Base-by-base conservation (phyloP, 2,888 invertebrate species). In the Rapana venosa region DNA sequence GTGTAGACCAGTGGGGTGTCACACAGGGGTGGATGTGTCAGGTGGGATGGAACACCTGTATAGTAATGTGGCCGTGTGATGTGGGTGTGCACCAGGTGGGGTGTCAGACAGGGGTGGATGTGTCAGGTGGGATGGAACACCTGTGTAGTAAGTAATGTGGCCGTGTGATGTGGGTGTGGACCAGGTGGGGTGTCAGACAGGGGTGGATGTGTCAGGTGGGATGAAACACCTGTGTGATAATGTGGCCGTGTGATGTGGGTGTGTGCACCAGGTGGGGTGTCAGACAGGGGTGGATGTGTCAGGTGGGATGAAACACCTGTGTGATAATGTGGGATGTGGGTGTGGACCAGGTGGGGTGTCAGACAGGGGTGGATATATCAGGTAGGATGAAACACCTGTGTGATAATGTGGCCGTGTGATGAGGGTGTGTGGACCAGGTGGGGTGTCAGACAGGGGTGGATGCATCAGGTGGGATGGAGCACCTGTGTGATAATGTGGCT, bases 161-260 rank as follows among this genome's bases (percentile, higher is more conserved):
- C 4, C 26, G 35, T 85, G 30, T 61, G 36, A n/a, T 35, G 35
- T 22, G 20, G 36, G 13, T 61, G 61, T 61, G 61, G 61, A 15
- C 13, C 92, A 94, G 94, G 92, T 93, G 70, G 92, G 92, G 0
- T 88, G 91, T n/a, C 47, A 90, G 30, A 47, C 91, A 17, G 87
- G 88, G 77, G 58, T 94, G 58, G 94, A 95, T 70, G 91, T 96
- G 36, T 61, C n/a, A n/a, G n/a, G n/a, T n/a, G n/a, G 4, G 47
- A 47, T 47, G 47, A 8, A 47, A 47, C 47, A 47, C 47, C 47
- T 47, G 8, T 47, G 47, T 8, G 2, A 8, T 47, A 47, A 47
- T 47, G 47, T 47, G 47, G 47, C 47, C 8, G 47, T 8, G 47
- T 47, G 47, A 47, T 47, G 47, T 47, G 47, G 47, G 8, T 66